phyloP scores from a whole-genome alignment of 37 sponge, comb jelly and placozoan species.

The Spongilla lacustris region DNA sequence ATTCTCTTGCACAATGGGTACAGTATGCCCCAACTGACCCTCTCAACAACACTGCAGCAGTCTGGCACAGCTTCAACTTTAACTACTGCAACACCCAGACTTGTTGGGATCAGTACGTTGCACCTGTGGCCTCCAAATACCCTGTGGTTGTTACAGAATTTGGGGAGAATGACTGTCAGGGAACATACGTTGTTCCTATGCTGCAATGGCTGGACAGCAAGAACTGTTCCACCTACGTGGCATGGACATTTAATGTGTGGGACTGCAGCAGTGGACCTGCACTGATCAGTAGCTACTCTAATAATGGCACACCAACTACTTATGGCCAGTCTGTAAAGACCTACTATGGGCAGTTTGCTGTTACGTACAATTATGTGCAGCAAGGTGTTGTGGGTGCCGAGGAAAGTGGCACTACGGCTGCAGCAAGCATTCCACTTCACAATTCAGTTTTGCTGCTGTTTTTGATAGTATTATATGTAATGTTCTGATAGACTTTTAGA shows the following conservation, averaged over 20 bases:
- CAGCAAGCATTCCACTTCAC: neutral
- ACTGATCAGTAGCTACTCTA: constrained; percentile 20
- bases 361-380: neutral
- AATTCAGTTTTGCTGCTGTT: neutral
- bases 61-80: constrained; percentile 38
- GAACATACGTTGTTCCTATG: constrained; percentile 2
- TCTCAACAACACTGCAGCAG: constrained; percentile 16
- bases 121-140: neutral
- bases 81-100: constrained; percentile 24
- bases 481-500: neutral
- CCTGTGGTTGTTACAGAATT: constrained; percentile 33
- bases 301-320: constrained; percentile 18
- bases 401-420: neutral
- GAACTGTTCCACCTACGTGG: neutral
- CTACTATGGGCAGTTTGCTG: constrained; percentile 7
- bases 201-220: constrained; percentile 34
- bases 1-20: constrained; percentile 24
- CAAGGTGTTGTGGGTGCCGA: neutral
- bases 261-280: constrained; percentile 39
- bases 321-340: constrained; percentile 24
- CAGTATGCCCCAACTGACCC: neutral
- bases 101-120: constrained; percentile 27
- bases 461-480: neutral
- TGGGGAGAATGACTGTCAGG: constrained; percentile 35
- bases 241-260: constrained; percentile 37